phyloP scores from a whole-genome alignment of 2,113 vertebrate genomes.

The Syrmaticus mikado region DNA sequence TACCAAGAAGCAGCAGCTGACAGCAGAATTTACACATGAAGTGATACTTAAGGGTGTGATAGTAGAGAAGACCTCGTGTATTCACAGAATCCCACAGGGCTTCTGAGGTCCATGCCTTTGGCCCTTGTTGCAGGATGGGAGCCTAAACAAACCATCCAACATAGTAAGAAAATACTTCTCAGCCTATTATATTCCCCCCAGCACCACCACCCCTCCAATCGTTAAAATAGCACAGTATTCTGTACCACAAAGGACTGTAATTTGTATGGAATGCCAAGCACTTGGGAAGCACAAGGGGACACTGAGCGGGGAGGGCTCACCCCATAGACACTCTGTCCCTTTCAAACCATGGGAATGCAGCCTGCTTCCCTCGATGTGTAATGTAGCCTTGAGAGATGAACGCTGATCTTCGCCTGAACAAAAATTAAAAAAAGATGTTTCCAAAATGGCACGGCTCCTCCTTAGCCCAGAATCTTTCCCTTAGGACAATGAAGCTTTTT shows the following conservation, averaged over 20 bases:
- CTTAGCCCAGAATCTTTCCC: conserved; percentile 10
- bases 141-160: conserved; percentile 31
- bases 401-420: neutral
- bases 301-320: conserved; percentile 4
- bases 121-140: neutral
- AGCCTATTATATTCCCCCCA: conserved; percentile 28
- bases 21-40: neutral
- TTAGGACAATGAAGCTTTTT: conserved; percentile 11
- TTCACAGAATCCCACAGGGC: neutral
- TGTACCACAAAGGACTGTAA: conserved; percentile 51
- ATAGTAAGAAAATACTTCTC: conserved; percentile 47
- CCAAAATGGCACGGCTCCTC: conserved; percentile 3
- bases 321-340: conserved; percentile 4
- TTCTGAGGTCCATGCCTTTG: neutral
- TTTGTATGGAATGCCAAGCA: conserved; percentile 61
- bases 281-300: conserved; percentile 54
- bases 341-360: conserved; percentile 48
- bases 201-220: neutral
- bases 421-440: conserved; percentile 9
- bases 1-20: neutral
- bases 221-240: conserved; percentile 51
- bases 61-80: neutral
- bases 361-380: neutral
- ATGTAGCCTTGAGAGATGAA: neutral
- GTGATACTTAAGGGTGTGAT: neutral